phyloP scores from a whole-genome alignment of 2,113 vertebrate species.

The Sitta europaea region DNA sequence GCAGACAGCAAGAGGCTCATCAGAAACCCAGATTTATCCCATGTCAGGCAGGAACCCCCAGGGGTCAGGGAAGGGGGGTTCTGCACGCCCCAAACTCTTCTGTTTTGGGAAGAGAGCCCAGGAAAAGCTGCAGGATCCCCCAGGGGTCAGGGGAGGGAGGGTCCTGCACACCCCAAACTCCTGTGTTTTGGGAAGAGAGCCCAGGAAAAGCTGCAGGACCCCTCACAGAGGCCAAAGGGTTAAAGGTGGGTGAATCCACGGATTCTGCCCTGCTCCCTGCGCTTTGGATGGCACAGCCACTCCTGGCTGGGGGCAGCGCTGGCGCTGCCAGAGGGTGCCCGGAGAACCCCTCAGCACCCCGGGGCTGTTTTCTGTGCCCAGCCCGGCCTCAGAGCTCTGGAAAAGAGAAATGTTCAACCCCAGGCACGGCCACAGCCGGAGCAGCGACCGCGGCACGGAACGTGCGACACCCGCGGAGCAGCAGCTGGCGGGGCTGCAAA shows the following conservation, averaged over 20 bases:
- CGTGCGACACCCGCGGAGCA: no score
- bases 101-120: background rate
- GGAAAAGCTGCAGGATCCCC: background rate
- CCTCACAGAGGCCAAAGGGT: background rate
- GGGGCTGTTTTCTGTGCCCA: no score
- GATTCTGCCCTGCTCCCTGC: background rate
- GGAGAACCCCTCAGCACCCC: no score
- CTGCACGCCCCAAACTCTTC: rapidly evolving
- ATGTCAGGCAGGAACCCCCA: background rate
- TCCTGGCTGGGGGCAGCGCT: no score
- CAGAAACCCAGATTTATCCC: rapidly evolving
- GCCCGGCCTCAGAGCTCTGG: no score
- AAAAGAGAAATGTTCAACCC: no score
- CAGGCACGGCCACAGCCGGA: no score
- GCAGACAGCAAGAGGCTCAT: rapidly evolving
- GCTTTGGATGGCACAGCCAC: no score
- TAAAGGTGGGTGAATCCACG: rapidly evolving
- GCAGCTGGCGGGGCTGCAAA: no score
- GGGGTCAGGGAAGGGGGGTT: background rate
- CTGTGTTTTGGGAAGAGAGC: background rate
- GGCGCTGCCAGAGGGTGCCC: no score
- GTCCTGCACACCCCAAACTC: rapidly evolving
- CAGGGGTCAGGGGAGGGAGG: background rate
- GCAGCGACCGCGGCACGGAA: no score
- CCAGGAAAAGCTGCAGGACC: background rate